Percentiles rank a stretch among this genome's conserved stretches.
phyloP scores from a whole-genome alignment of 2,888 invertebrate species.

The Pantelozetes paolii region DNA sequence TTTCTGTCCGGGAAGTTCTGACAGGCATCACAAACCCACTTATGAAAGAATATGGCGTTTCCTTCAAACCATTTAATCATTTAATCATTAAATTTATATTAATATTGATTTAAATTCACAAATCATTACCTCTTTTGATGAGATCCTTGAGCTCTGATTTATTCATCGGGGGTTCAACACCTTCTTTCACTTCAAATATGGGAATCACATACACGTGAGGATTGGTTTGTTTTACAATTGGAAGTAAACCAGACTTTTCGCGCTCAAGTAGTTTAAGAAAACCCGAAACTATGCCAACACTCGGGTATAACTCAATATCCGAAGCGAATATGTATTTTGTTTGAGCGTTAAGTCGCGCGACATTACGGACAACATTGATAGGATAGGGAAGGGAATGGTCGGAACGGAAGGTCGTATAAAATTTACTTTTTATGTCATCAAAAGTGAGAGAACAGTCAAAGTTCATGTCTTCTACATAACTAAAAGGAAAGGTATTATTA shows the following conservation, averaged over 20 bases:
- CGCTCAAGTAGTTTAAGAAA: conserved; percentile 44
- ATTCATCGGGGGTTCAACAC: conserved; percentile 53
- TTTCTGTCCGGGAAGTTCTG: conserved; percentile 59
- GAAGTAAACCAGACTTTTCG: conserved; percentile 14
- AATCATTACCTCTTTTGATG: conserved; percentile 62
- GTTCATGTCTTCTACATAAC: conserved; percentile 26
- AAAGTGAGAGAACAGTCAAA: conserved; percentile 32
- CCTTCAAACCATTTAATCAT: conserved; percentile 11
- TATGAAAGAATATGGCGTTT: conserved; percentile 82
- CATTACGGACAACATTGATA: conserved; percentile 48
- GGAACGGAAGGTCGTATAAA: conserved; percentile 38
- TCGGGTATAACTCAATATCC: conserved; percentile 49
- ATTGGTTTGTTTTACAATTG: conserved; percentile 50
- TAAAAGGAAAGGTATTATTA: conserved; percentile 27
- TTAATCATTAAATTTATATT: neutral
- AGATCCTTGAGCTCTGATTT: conserved; percentile 67
- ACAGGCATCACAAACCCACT: conserved; percentile 79
- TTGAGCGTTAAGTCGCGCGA: conserved; percentile 46
- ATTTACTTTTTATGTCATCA: conserved; percentile 34
- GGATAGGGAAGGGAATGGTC: conserved; percentile 58
- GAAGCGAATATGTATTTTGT: conserved; percentile 48
- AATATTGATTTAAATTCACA: neutral
- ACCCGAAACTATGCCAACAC: conserved; percentile 46
- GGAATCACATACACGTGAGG: conserved; percentile 78
- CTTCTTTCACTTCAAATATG: conserved; percentile 70